Percentiles rank a stretch among this genome's conserved stretches.
phyloP scores from a whole-genome alignment of 2,113 vertebrate genomes.

The Glareola pratincola region DNA sequence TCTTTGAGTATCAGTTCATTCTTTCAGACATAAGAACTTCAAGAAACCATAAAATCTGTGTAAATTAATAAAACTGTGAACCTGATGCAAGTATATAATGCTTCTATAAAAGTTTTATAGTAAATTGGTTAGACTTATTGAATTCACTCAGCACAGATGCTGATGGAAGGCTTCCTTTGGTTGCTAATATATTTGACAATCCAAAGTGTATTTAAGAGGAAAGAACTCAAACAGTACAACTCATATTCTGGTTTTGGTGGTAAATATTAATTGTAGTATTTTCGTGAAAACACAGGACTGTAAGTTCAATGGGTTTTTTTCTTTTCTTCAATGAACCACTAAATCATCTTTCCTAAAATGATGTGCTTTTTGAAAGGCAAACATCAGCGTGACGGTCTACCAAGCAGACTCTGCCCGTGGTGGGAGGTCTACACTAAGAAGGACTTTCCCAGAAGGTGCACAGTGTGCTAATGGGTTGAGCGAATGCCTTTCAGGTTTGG shows the following conservation, averaged over 20 bases:
- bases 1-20: conserved; percentile 25
- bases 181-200: neutral
- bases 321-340: neutral
- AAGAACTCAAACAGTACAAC: neutral
- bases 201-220: neutral
- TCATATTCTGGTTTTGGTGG: neutral
- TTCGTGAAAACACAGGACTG: neutral
- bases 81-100: conserved; percentile 51
- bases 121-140: conserved; percentile 56
- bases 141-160: conserved; percentile 28
- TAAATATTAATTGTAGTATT: neutral
- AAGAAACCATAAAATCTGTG: conserved; percentile 61
- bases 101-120: conserved; percentile 61
- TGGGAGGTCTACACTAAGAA: neutral
- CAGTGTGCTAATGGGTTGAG: neutral
- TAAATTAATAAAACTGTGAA: conserved; percentile 63
- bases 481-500: neutral
- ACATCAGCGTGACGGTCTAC: neutral
- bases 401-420: neutral
- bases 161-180: conserved; percentile 4
- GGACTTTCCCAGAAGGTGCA: neutral
- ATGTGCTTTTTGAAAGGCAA: neutral
- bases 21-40: conserved; percentile 8
- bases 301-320: neutral
- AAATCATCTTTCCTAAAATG: neutral